Evolutionary conservation across 1,140 invertebrate genomes (phyloP).

Genomic region (Anastrepha obliqua): DNA sequence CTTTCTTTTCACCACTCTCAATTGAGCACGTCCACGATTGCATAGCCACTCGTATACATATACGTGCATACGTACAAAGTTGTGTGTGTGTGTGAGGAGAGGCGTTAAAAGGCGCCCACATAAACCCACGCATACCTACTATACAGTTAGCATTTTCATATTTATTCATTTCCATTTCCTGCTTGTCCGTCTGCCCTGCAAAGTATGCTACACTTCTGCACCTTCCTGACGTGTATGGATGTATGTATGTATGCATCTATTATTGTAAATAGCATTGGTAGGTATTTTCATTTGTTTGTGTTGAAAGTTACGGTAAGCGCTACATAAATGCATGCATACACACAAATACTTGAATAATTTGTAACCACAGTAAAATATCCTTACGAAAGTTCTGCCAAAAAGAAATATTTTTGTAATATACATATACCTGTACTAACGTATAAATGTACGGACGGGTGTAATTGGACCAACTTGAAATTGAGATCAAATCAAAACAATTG

Average conservation of each 20-base stretch:
- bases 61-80: not conserved
- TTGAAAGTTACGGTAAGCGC: not conserved
- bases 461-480: not conserved
- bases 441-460: not conserved
- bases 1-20: conserved; percentile 23
- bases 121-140: not conserved
- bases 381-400: not conserved
- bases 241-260: not conserved
- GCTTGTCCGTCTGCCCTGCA: not conserved
- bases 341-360: not conserved
- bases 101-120: not conserved
- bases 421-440: not conserved
- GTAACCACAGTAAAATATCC: not conserved
- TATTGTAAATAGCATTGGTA: not conserved
- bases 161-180: conserved; percentile 47
- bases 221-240: not conserved
- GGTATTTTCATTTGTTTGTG: not conserved
- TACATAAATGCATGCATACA: not conserved
- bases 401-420: not conserved
- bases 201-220: conserved; percentile 34
- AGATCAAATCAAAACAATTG: conserved; percentile 48
- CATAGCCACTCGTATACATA: not conserved
- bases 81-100: not conserved
- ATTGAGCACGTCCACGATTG: not conserved
- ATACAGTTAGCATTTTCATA: not conserved